Percentiles rank a stretch among this genome's conserved stretches.
Evolutionary conservation across 2,888 invertebrate species (phyloP).

Genomic region (Tenodera sinensis): DNA sequence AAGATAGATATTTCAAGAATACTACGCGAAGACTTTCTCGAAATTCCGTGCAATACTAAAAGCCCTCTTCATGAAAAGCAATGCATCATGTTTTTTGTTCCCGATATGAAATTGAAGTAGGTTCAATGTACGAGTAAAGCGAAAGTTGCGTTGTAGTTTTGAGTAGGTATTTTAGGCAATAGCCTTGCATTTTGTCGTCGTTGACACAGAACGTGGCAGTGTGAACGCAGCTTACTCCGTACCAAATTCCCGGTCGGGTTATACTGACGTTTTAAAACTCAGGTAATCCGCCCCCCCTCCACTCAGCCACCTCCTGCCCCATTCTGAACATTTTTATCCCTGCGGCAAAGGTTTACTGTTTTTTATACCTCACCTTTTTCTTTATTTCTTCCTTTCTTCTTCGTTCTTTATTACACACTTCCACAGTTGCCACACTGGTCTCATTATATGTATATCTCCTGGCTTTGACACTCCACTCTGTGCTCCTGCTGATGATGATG

Average conservation of each 20-base stretch:
- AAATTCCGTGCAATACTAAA: too few species aligned
- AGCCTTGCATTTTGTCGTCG: too few species aligned
- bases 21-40: too few species aligned
- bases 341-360: constrained; percentile 15
- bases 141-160: too few species aligned
- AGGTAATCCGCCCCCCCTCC: constrained; percentile 2
- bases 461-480: not conserved
- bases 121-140: too few species aligned
- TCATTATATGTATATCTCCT: not conserved
- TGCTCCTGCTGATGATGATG: not conserved
- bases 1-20: too few species aligned
- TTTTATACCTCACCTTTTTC: not conserved
- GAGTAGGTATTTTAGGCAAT: too few species aligned
- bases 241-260: not conserved
- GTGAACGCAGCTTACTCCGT: not conserved
- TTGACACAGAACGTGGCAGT: not conserved
- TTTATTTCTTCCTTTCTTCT: not conserved
- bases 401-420: constrained; percentile 8
- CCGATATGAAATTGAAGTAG: too few species aligned
- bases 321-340: constrained; percentile 25
- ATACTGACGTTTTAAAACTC: constrained; percentile 10
- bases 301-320: not conserved
- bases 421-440: constrained; percentile 14
- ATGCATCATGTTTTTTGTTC: too few species aligned
- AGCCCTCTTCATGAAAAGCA: too few species aligned